Percentiles rank a stretch among this genome's conserved stretches.
These are phyloP conservation scores for Mastomys coucha DNA, from an alignment of 2,113 vertebrate species.

Conservation along the genomic window DNA sequence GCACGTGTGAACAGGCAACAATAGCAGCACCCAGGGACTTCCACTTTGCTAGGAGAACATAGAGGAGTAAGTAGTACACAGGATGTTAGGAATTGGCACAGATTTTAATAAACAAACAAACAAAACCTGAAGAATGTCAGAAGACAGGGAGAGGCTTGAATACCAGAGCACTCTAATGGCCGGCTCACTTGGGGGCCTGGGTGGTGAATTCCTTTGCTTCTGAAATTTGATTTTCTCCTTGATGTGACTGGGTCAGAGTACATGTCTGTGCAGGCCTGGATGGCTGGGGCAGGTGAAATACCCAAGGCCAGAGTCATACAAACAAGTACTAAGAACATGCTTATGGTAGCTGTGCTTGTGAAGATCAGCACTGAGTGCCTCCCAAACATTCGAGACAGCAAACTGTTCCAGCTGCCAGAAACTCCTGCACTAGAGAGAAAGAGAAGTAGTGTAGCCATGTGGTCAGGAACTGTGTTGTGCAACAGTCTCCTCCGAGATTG, in stretches of 20 bases:
- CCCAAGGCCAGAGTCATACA: neutral
- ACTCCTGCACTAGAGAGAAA: neutral
- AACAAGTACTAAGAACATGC: neutral
- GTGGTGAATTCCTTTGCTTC: neutral
- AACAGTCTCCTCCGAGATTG: neutral
- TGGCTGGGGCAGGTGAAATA: too few relatives aligned
- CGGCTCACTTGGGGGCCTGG: neutral
- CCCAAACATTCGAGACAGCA: neutral
- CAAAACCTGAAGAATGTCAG: neutral
- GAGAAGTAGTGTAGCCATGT: neutral
- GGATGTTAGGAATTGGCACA: neutral
- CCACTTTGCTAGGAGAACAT: neutral
- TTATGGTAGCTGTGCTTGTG: neutral
- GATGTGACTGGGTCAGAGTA: neutral
- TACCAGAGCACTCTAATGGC: fast-evolving
- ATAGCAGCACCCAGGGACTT: neutral
- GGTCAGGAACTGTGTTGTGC: neutral
- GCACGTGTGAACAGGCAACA: neutral
- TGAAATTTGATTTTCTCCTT: neutral
- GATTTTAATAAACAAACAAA: neutral
- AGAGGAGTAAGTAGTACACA: neutral
- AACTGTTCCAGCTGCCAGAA: neutral
- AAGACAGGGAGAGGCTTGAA: neutral
- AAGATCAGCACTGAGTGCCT: fast-evolving
- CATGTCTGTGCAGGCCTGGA: neutral